Base-by-base conservation (phyloP, 2,888 invertebrate genomes). In the Aporophyla nigra region DNA sequence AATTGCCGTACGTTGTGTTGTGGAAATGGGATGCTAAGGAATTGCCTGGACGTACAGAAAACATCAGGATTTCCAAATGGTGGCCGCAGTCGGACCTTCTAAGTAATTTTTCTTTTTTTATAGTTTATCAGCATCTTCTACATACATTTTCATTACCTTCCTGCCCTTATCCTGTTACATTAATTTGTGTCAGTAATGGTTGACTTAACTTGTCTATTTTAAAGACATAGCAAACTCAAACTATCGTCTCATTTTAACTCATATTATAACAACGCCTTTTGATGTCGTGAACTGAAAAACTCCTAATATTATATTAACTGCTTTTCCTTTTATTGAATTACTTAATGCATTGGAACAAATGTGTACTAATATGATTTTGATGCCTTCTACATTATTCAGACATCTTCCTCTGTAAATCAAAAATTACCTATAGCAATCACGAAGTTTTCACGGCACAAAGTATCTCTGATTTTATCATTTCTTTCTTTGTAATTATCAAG, bases 11-110 rank as follows among this genome's bases (percentile, higher is more conserved):
- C 46, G 10, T n/a, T 1, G 66, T 67, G 0, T 16, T 78, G 33
- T 80, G 66, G 78, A 78, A 74, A 67, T 78, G 78, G 78, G 21
- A 74, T 19, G 14, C 43, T 0, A 14, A 74, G 1, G 33, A 56
- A 16, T 19, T 78, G 9, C 66, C 66, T 51, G 78, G 74, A 40
- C 56, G 33, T 2, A 67, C 74, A 24, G 61, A 80, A 0, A 78
- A 78, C 9, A 74, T 78, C 24, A 61, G 7, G 2, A 80, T 67
- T 21, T 74, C 74, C 0, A 67, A 78, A 0, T 78, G 80, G 78
- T 78, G 80, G 78, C 78, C 78, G 4, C 78, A 78, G 19, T 61
- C 78, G 1, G 80, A 80, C 10, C 12, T 78, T 0, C n/a, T 78
- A 24, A 78, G 78, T n/a, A n/a, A n/a, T n/a, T n/a, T n/a, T n/a